Percentiles rank a stretch among this genome's conserved stretches.
Conservation (phyloP, 2,888 invertebrate genomes). For the Cryptus armator region DNA sequence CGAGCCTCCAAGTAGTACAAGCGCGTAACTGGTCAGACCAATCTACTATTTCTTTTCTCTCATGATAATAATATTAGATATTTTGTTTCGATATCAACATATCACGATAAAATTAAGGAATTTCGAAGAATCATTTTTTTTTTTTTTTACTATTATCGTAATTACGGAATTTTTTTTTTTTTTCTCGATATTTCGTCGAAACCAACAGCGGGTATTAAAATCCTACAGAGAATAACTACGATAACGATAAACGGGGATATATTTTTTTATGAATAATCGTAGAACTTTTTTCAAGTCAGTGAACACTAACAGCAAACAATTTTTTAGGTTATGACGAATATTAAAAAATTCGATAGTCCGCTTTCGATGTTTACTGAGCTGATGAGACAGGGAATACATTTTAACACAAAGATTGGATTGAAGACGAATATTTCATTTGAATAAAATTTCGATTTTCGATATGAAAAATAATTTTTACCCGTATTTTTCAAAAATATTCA, state of each 20-base stretch:
- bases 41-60: neutral
- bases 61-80: neutral
- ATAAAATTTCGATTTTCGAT: neutral
- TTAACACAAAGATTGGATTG: neutral
- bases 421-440: neutral
- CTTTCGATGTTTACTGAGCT: neutral
- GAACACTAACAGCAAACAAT: too few species aligned
- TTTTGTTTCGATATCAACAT: neutral
- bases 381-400: neutral
- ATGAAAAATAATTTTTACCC: neutral
- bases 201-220: too few species aligned
- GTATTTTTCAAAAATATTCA: neutral
- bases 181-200: too few species aligned
- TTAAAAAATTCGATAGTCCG: too few species aligned
- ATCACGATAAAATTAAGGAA: neutral
- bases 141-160: neutral
- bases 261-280: too few species aligned
- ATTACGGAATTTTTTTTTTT: neutral
- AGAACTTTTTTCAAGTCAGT: too few species aligned
- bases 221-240: too few species aligned
- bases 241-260: too few species aligned
- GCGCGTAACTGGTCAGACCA: constrained; percentile 56
- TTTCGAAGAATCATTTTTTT: neutral
- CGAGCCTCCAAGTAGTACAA: constrained; percentile 57
- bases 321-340: too few species aligned